Conservation (phyloP, 2,797 vertebrate genomes). For the Remorina albescens region DNA sequence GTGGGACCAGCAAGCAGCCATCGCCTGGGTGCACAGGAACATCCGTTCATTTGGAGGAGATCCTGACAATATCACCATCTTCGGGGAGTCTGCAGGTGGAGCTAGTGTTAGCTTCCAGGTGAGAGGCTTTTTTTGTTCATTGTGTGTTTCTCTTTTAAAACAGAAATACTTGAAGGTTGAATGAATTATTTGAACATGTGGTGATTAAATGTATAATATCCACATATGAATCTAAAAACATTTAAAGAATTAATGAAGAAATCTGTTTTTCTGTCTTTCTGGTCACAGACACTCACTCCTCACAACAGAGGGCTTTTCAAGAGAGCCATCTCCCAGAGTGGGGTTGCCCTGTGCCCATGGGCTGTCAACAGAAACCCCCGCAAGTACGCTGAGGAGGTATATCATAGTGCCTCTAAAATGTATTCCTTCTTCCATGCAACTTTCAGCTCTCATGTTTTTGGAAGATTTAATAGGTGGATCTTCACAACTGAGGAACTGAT, state of each 20-base stretch:
- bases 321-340: constrained; percentile 95
- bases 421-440: background rate
- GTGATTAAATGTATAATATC: background rate
- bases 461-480: background rate
- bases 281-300: constrained; percentile 86
- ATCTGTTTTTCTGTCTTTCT: background rate
- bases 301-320: constrained; percentile 91
- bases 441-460: background rate
- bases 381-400: constrained; percentile 85
- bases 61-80: constrained; percentile 92
- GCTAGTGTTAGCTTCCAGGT: constrained; percentile 94
- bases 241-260: background rate
- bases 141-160: background rate
- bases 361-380: constrained; percentile 89
- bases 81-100: constrained; percentile 94
- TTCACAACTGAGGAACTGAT: background rate
- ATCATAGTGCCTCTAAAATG: background rate
- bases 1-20: constrained; percentile 96
- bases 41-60: constrained; percentile 93
- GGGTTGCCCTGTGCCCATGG: constrained; percentile 88
- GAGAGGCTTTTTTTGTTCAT: background rate
- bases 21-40: constrained; percentile 96
- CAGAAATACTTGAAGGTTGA: background rate
- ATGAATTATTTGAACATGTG: background rate
- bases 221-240: background rate